phyloP scores from a whole-genome alignment of 2,113 vertebrate species.

The Vulpes ferrilata region DNA sequence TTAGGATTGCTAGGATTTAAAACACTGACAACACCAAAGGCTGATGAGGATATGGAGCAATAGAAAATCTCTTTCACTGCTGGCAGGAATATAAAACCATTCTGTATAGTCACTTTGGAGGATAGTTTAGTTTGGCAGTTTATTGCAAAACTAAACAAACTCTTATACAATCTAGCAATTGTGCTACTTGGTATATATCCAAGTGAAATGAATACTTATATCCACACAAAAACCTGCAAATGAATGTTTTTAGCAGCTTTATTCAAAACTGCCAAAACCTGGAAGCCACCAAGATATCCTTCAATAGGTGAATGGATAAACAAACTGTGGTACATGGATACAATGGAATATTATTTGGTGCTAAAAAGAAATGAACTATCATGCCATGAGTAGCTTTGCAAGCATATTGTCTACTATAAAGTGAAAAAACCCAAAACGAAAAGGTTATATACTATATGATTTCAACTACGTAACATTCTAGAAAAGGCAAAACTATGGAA shows the following conservation, averaged over 20 bases:
- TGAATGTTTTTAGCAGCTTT: neutral
- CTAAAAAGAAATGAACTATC: too few species aligned
- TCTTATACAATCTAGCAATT: neutral
- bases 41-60: neutral
- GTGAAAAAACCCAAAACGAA: too few species aligned
- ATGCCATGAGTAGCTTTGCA: too few species aligned
- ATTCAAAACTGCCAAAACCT: neutral
- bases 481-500: too few species aligned
- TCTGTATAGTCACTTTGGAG: neutral
- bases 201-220: neutral
- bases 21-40: neutral
- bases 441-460: too few species aligned
- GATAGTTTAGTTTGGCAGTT: neutral
- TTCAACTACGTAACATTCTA: too few species aligned
- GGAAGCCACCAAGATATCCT: neutral
- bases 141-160: neutral
- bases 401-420: too few species aligned
- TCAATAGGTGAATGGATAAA: neutral
- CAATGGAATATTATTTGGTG: neutral
- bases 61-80: neutral
- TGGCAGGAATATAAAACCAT: neutral
- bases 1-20: neutral
- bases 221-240: neutral
- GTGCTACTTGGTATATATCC: neutral
- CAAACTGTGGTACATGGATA: neutral